Conservation (phyloP, 2,797 vertebrate species). For the Synaphobranchus kaupii region DNA sequence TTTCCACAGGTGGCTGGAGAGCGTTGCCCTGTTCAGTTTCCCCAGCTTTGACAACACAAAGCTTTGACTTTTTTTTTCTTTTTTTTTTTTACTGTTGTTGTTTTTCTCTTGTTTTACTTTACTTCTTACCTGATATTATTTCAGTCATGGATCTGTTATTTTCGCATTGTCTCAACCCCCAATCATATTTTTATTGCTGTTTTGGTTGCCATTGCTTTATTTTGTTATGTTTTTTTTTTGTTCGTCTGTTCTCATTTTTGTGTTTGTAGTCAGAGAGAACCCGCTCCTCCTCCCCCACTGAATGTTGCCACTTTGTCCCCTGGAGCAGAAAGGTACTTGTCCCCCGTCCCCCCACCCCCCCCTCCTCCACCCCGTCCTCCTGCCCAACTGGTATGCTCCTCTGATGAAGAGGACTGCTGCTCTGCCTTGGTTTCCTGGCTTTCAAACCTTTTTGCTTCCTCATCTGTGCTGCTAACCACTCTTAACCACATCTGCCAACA, state of each 20-base stretch:
- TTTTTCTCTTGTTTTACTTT: neutral
- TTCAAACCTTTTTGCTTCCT: constrained; percentile 7
- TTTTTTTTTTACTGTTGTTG: neutral
- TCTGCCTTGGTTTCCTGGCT: neutral
- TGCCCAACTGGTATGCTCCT: neutral
- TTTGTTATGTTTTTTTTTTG: constrained; percentile 53
- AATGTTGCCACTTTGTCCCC: constrained; percentile 96
- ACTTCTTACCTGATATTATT: neutral
- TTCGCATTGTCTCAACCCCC: neutral
- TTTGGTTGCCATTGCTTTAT: constrained; percentile 36
- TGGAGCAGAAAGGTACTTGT: constrained; percentile 91
- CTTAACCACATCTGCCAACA: neutral
- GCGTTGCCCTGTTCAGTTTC: neutral
- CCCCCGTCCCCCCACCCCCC: neutral
- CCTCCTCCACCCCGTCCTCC: neutral
- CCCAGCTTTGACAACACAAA: neutral
- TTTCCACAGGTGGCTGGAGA: neutral
- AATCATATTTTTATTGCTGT: constrained; percentile 8
- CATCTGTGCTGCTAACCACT: neutral
- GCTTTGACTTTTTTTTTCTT: neutral
- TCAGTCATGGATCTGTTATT: constrained; percentile 35
- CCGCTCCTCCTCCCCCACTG: constrained; percentile 88
- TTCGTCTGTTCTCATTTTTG: constrained; percentile 69
- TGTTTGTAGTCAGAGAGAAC: constrained; percentile 92
- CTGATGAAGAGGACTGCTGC: neutral